Conservation (phyloP, 2,113 vertebrate genomes). For the Trinectes maculatus region DNA sequence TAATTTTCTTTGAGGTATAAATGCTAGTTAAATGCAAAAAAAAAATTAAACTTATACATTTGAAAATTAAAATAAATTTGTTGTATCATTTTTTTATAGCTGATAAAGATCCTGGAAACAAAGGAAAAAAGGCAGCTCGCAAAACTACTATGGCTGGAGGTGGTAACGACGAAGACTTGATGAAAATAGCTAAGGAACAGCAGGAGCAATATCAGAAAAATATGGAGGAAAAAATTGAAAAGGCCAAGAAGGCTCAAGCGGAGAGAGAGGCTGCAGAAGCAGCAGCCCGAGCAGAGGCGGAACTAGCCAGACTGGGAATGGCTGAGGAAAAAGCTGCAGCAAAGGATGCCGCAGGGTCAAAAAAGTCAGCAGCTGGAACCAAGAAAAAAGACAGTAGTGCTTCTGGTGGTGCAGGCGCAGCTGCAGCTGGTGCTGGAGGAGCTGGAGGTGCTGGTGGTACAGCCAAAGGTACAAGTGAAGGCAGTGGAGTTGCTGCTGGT, state of each 20-base stretch:
- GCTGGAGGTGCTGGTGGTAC: neutral
- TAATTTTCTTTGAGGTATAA: neutral
- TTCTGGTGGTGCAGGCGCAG: constrained; percentile 15
- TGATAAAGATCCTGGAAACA: constrained; percentile 68
- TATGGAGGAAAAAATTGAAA: constrained; percentile 64
- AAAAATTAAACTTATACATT: neutral
- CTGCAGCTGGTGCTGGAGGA: neutral
- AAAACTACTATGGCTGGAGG: constrained; percentile 75
- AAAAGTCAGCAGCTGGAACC: constrained; percentile 36
- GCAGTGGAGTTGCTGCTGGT: no score
- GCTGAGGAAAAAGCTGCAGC: constrained; percentile 60
- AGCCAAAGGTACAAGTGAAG: no score
- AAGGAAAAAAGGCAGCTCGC: constrained; percentile 73
- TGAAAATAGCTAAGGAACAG: constrained; percentile 76
- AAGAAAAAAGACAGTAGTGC: constrained; percentile 37
- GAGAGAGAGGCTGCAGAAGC: constrained; percentile 65
- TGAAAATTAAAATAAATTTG: neutral
- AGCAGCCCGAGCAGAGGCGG: constrained; percentile 34
- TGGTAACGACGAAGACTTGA: constrained; percentile 59
- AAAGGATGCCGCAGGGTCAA: constrained; percentile 45
- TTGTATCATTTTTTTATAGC: constrained; percentile 46
- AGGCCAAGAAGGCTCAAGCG: constrained; percentile 64
- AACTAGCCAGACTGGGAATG: constrained; percentile 45
- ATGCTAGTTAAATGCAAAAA: no score
- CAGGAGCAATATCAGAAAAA: constrained; percentile 74